These are phyloP conservation scores for Vespertilio murinus DNA, from an alignment of 2,797 vertebrate genomes.

Conservation along the genomic window DNA sequence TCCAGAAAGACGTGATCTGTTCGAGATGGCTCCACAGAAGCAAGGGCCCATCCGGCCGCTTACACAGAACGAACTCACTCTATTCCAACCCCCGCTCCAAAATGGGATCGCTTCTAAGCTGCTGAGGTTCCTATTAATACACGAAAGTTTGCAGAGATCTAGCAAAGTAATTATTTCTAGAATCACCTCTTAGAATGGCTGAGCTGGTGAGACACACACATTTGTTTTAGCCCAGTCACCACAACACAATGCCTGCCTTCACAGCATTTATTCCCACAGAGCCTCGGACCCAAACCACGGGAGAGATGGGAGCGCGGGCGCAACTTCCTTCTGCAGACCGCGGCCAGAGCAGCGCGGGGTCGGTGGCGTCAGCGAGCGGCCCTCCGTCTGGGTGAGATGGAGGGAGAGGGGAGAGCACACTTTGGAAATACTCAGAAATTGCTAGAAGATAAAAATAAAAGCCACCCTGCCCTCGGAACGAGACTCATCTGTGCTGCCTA, in stretches of 20 bases:
- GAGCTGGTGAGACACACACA: background rate
- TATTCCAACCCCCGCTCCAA: background rate
- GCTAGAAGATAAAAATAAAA: background rate
- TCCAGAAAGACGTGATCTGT: background rate
- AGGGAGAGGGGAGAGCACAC: background rate
- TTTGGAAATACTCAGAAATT: slow-evolving; percentile 17
- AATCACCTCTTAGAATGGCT: background rate
- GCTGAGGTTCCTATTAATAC: background rate
- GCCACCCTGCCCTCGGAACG: background rate
- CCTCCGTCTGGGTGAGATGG: background rate
- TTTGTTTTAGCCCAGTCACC: background rate
- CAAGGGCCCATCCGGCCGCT: background rate
- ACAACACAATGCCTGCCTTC: background rate
- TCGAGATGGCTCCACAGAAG: background rate
- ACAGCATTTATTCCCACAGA: background rate
- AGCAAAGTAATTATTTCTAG: slow-evolving; percentile 31
- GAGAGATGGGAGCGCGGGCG: background rate
- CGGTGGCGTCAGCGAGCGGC: background rate
- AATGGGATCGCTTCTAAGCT: background rate
- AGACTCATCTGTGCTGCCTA: background rate
- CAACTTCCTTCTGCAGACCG: background rate
- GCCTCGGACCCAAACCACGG: background rate
- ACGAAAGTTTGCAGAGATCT: background rate
- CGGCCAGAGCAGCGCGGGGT: background rate
- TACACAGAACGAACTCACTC: background rate